Evolutionary conservation across 1,140 invertebrate genomes (phyloP).

Genomic region (Vollenhovia emeryi): DNA sequence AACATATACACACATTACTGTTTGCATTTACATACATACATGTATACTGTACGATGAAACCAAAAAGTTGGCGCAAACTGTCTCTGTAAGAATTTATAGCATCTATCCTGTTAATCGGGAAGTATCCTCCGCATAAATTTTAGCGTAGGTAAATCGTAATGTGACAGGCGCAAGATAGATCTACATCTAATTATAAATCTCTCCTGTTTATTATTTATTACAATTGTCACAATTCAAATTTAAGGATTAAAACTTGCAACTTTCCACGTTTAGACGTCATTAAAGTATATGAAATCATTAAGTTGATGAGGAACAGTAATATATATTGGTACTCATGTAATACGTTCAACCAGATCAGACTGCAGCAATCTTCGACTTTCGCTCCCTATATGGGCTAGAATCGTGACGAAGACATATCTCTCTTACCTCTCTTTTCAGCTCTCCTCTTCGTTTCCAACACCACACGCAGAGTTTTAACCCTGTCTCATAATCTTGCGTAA

Average conservation of each 20-base stretch:
- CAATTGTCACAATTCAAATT: constrained; percentile 44
- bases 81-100: constrained; percentile 61
- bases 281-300: constrained; percentile 6
- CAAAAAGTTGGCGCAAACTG: constrained; percentile 40
- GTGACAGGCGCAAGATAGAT: constrained; percentile 66
- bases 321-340: constrained; percentile 59
- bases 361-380: constrained; percentile 80
- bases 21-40: background rate
- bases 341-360: constrained; percentile 69
- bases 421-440: constrained; percentile 55
- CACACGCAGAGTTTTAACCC: constrained; percentile 33
- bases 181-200: no score
- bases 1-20: constrained; percentile 5
- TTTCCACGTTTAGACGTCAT: background rate
- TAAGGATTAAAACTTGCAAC: constrained; percentile 32
- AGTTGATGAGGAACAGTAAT: constrained; percentile 24
- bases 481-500: constrained; percentile 30
- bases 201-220: no score
- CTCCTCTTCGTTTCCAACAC: background rate
- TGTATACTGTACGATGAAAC: constrained; percentile 17
- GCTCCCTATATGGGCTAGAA: constrained; percentile 83
- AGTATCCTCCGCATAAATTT: constrained; percentile 72
- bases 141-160: constrained; percentile 40
- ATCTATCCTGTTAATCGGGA: constrained; percentile 62
- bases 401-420: constrained; percentile 73